These are phyloP conservation scores for Champsocephalus esox DNA, from an alignment of 2,797 vertebrate species.

Conservation along the genomic window DNA sequence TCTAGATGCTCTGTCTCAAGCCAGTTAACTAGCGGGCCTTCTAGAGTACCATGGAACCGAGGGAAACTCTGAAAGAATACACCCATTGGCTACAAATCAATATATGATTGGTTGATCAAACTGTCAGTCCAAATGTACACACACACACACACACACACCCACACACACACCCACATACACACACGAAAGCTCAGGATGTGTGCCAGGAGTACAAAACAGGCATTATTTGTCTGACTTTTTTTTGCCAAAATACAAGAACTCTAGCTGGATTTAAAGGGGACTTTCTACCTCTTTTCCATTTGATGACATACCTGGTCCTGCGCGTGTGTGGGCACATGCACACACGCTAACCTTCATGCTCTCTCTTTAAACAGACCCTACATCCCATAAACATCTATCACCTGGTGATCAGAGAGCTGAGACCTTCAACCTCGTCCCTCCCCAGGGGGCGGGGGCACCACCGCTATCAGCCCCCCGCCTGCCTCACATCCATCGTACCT, in stretches of 20 bases:
- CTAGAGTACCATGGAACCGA: too few species aligned
- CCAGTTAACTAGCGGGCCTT: too few species aligned
- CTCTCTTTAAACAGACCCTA: constrained; percentile 60
- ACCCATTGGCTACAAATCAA: too few species aligned
- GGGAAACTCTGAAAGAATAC: too few species aligned
- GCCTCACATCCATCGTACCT: constrained; percentile 66
- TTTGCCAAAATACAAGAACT: constrained; percentile 33
- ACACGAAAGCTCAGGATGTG: constrained; percentile 3
- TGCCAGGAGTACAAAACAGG: constrained; percentile 47
- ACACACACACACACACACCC: not conserved
- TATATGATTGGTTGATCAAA: too few species aligned
- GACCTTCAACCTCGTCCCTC: constrained; percentile 60
- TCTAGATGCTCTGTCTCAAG: too few species aligned
- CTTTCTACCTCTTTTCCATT: constrained; percentile 2
- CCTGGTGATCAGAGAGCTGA: constrained; percentile 53
- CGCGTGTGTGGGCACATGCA: constrained; percentile 12
- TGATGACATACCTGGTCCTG: constrained; percentile 16
- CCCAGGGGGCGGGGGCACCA: constrained; percentile 5
- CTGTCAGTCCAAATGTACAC: too few species aligned
- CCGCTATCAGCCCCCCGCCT: constrained; percentile 70
- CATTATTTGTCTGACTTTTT: constrained; percentile 39
- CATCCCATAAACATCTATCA: constrained; percentile 51
- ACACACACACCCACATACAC: not conserved
- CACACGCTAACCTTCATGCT: constrained; percentile 56
- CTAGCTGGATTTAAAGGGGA: constrained; percentile 27